A percentile compares a stretch with the other conserved stretches of the same genome.
These are phyloP conservation scores for Heliangelus exortis DNA, from an alignment of 2,797 vertebrate species.

Conservation along the genomic window DNA sequence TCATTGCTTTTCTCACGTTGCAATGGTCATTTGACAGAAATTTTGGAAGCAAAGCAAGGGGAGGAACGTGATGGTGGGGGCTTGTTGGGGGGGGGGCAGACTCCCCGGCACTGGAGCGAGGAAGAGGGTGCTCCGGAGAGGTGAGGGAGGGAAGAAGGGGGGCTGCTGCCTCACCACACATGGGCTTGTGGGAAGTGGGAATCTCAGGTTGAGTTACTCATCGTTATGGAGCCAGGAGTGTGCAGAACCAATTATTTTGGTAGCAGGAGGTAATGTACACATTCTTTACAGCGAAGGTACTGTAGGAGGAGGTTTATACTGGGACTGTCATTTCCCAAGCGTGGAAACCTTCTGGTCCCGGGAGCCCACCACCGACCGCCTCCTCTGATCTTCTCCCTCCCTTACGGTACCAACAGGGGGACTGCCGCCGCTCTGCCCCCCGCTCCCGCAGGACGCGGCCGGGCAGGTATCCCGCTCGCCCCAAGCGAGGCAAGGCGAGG, in stretches of 20 bases:
- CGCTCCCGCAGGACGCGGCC: background rate
- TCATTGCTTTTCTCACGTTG: background rate
- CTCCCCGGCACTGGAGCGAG: background rate
- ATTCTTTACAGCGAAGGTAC: background rate
- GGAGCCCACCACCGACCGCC: background rate
- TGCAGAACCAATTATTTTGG: background rate
- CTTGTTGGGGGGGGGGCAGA: no score
- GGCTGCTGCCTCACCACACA: slow-evolving; percentile 18
- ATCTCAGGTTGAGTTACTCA: slow-evolving; percentile 61
- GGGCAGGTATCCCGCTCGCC: background rate
- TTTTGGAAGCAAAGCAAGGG: background rate
- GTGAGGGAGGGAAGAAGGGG: background rate
- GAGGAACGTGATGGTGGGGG: no score
- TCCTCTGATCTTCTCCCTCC: background rate
- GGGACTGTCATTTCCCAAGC: background rate
- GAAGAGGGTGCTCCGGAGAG: background rate
- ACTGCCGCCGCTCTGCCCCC: background rate
- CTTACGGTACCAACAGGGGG: background rate
- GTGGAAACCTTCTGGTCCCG: background rate
- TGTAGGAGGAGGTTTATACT: slow-evolving; percentile 15
- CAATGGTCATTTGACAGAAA: background rate
- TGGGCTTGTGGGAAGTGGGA: slow-evolving; percentile 38
- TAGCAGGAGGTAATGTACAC: slow-evolving; percentile 42
- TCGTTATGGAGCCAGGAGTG: slow-evolving; percentile 39
- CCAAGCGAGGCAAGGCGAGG: background rate